phyloP scores from a whole-genome alignment of 2,888 invertebrate genomes.

The Ormia ochracea region DNA sequence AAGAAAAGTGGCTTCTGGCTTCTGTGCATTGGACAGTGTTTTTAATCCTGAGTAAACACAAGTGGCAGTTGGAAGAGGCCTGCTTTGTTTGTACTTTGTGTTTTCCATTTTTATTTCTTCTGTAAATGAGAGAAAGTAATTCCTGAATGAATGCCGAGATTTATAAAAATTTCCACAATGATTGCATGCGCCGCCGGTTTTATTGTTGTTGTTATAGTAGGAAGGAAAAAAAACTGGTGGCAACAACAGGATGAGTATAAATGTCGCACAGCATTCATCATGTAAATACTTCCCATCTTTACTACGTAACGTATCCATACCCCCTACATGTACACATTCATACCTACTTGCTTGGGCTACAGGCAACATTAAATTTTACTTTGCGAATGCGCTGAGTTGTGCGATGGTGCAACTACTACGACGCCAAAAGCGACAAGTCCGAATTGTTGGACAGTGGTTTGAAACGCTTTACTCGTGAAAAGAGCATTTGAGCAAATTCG shows the following conservation, averaged over 20 bases:
- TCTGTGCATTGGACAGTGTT: too few species aligned
- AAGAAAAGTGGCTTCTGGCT: too few species aligned
- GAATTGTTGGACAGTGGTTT: constrained; percentile 19
- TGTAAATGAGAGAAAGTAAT: constrained; percentile 21
- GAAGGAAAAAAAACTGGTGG: too few species aligned
- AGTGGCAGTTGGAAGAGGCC: constrained; percentile 30
- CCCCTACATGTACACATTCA: not conserved
- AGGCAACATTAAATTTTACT: not conserved
- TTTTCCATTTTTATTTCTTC: constrained; percentile 5
- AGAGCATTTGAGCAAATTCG: too few species aligned
- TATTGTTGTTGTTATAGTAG: not conserved
- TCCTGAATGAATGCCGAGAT: constrained; percentile 31
- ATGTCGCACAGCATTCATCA: constrained; percentile 13
- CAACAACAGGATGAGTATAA: not conserved
- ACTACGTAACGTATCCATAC: too few species aligned
- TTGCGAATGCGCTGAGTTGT: constrained; percentile 9
- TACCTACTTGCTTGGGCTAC: not conserved
- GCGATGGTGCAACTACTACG: not conserved
- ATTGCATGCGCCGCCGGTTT: constrained; percentile 8
- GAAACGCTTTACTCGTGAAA: too few species aligned
- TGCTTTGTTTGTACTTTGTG: not conserved
- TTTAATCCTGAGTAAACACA: too few species aligned
- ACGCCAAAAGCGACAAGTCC: not conserved
- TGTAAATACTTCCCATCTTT: not conserved
- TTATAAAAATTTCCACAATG: constrained; percentile 31